These are phyloP conservation scores for Linepithema humile DNA, from an alignment of 1,140 invertebrate species.

Conservation along the genomic window DNA sequence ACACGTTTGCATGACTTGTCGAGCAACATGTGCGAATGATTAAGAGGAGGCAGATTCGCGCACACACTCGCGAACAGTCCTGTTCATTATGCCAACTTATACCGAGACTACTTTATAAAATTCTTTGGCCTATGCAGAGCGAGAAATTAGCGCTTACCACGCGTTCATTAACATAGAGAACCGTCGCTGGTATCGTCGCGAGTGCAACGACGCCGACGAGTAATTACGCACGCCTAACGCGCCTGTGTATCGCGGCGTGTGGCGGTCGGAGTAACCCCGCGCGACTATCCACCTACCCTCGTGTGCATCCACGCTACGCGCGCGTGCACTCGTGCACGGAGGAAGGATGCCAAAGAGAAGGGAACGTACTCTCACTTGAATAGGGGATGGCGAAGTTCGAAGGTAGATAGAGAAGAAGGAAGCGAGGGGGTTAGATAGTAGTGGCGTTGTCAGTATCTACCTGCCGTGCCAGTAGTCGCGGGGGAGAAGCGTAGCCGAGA, in stretches of 20 bases:
- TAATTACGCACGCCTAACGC: conserved; percentile 73
- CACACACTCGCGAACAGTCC: neutral
- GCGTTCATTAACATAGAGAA: conserved; percentile 64
- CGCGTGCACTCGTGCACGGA: conserved; percentile 3
- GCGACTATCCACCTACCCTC: neutral
- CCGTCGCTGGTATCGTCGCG: conserved; percentile 21
- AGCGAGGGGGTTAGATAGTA: conserved; percentile 45
- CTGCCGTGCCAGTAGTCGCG: conserved; percentile 65
- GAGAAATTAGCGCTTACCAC: conserved; percentile 48
- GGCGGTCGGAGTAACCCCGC: conserved; percentile 32
- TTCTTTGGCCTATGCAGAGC: conserved; percentile 17
- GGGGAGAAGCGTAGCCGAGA: conserved; percentile 18
- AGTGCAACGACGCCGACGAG: conserved; percentile 60
- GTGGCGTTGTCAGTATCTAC: conserved; percentile 71
- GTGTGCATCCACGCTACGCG: conserved; percentile 7
- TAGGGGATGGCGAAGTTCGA: conserved; percentile 59
- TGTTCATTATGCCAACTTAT: neutral
- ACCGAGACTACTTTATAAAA: conserved; percentile 17
- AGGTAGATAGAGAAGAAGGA: conserved; percentile 54
- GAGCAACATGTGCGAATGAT: too few species aligned
- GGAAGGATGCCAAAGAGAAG: conserved; percentile 59
- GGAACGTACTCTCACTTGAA: conserved; percentile 44
- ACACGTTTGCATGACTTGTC: too few species aligned
- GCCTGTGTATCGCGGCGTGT: conserved; percentile 48
- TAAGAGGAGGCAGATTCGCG: neutral